A percentile compares a stretch with the other conserved stretches of the same genome.
phyloP scores from a whole-genome alignment of 2,888 invertebrate species.

The Drosophila kanekoi region DNA sequence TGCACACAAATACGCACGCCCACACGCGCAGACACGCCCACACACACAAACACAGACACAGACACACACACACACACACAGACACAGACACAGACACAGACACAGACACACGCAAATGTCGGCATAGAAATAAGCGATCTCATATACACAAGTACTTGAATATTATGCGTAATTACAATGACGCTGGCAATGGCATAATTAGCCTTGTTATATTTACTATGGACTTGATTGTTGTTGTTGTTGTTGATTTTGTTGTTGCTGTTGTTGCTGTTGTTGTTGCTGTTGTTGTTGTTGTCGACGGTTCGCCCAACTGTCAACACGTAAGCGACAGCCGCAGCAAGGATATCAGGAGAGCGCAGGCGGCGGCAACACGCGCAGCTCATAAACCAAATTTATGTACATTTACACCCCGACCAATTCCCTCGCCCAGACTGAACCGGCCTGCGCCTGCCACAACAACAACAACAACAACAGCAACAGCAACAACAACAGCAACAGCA shows the following conservation, averaged over 20 bases:
- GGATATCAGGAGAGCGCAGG: constrained; percentile 19
- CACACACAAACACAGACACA: neutral
- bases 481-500: constrained; percentile 8
- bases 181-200: constrained; percentile 70
- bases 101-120: neutral
- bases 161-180: constrained; percentile 72
- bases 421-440: neutral
- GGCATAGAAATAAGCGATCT: constrained; percentile 15
- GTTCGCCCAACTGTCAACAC: constrained; percentile 44
- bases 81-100: neutral
- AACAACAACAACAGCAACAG: neutral
- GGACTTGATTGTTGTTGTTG: constrained; percentile 5
- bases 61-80: too few relatives aligned
- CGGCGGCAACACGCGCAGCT: constrained; percentile 58
- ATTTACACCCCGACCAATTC: constrained; percentile 38
- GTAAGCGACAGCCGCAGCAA: constrained; percentile 23
- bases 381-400: constrained; percentile 71
- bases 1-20: neutral
- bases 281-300: constrained; percentile 29
- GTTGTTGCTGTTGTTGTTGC: constrained; percentile 12
- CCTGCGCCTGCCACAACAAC: constrained; percentile 15
- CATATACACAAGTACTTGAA: constrained; percentile 30
- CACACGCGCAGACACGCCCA: neutral
- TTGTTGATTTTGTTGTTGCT: constrained; percentile 12
- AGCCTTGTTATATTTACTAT: constrained; percentile 58